Conservation (phyloP, 1,140 invertebrate species). For the Aethina tumida region DNA sequence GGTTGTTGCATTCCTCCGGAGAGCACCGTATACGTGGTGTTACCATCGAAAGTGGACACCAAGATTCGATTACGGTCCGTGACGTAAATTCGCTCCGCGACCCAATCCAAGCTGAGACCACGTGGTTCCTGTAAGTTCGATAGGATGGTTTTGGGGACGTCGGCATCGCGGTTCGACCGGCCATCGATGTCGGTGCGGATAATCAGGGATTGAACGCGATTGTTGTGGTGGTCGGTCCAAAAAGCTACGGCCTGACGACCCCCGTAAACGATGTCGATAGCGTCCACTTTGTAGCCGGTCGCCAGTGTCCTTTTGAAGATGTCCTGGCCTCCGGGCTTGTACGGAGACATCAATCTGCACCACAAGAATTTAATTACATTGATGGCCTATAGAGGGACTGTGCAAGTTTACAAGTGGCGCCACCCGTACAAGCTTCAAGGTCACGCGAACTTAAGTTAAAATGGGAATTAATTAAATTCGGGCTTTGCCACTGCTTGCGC, state of each 20-base stretch:
- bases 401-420: too few species aligned
- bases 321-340: constrained; percentile 44
- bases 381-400: too few species aligned
- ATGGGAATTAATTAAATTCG: too few species aligned
- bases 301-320: constrained; percentile 30
- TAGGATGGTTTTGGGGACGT: constrained; percentile 23
- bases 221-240: constrained; percentile 45
- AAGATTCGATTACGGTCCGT: constrained; percentile 56
- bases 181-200: constrained; percentile 27
- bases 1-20: constrained; percentile 48
- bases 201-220: constrained; percentile 31
- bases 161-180: constrained; percentile 22
- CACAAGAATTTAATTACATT: too few species aligned
- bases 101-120: constrained; percentile 70
- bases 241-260: constrained; percentile 38
- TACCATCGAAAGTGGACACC: constrained; percentile 49
- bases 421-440: too few species aligned
- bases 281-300: constrained; percentile 38
- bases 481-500: too few species aligned
- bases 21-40: constrained; percentile 46
- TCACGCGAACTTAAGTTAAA: too few species aligned
- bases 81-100: constrained; percentile 62
- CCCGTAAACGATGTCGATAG: constrained; percentile 43
- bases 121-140: constrained; percentile 49
- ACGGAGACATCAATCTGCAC: constrained; percentile 49